Percentiles rank a stretch among this genome's conserved stretches.
Evolutionary conservation across 23 tunicate species (phyloP).

Genomic region (Trididemnum miniatum): DNA sequence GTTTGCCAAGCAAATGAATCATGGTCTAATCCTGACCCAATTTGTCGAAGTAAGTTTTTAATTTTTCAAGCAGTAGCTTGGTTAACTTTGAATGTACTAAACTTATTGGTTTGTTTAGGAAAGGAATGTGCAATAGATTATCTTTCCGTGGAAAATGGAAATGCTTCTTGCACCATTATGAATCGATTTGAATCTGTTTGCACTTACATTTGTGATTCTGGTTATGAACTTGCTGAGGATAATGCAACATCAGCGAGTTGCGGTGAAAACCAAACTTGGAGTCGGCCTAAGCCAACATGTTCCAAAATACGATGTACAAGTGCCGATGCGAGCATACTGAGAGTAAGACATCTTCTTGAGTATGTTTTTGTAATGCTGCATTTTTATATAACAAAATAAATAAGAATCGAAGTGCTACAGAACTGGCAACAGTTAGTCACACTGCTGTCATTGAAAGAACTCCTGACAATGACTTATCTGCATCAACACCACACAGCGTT

Average conservation of each 20-base stretch:
- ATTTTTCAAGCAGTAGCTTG: too few species aligned
- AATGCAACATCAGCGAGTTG: conserved; percentile 29
- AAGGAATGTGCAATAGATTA: conserved; percentile 23
- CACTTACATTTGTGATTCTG: conserved; percentile 53
- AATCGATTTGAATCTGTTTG: conserved; percentile 64
- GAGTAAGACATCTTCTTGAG: too few species aligned
- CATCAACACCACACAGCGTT: too few species aligned
- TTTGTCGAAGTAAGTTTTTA: conserved; percentile 53
- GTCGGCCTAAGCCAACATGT: conserved; percentile 65
- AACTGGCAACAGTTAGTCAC: too few species aligned
- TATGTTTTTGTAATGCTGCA: too few species aligned
- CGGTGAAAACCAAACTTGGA: conserved; percentile 53
- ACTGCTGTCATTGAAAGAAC: too few species aligned
- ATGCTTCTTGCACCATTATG: conserved; percentile 23
- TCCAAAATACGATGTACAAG: conserved; percentile 56
- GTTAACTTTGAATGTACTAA: too few species aligned
- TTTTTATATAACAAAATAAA: too few species aligned
- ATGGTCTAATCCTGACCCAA: conserved; percentile 46
- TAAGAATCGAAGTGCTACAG: too few species aligned
- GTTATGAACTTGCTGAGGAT: conserved; percentile 54
- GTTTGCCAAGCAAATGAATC: conserved; percentile 51
- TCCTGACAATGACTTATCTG: too few species aligned
- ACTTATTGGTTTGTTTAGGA: conserved; percentile 34
- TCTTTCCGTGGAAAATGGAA: conserved; percentile 47
- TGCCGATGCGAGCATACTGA: conserved; percentile 25